Evolutionary conservation across 2,797 vertebrate species (phyloP).

Genomic region (Cyprinella venusta): DNA sequence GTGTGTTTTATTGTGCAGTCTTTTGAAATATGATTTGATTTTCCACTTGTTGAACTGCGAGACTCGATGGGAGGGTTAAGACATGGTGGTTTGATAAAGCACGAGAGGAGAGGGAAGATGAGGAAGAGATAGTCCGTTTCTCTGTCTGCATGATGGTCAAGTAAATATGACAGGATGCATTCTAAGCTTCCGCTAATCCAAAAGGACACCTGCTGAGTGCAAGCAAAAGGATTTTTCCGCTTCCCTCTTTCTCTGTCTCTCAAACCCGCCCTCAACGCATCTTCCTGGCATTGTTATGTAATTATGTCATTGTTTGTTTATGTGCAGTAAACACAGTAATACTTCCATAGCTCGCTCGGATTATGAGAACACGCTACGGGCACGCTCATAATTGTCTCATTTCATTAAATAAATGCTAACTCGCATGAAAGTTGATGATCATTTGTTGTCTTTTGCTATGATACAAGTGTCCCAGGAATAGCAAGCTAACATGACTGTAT

Average conservation of each 20-base stretch:
- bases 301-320: slow-evolving; percentile 52
- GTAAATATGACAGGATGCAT: slow-evolving; percentile 45
- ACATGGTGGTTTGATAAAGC: slow-evolving; percentile 29
- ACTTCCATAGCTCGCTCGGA: neutral
- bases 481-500: neutral
- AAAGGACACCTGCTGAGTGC: slow-evolving; percentile 49
- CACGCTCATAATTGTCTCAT: slow-evolving; percentile 10
- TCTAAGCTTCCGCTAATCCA: slow-evolving; percentile 33
- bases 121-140: slow-evolving; percentile 58
- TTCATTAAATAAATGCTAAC: slow-evolving; percentile 29
- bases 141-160: slow-evolving; percentile 36
- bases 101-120: slow-evolving; percentile 63
- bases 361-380: slow-evolving; percentile 1
- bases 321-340: slow-evolving; percentile 32
- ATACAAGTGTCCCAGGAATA: neutral
- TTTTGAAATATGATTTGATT: slow-evolving; percentile 49
- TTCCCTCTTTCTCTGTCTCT: slow-evolving; percentile 28
- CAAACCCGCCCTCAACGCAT: slow-evolving; percentile 23
- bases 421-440: slow-evolving; percentile 2
- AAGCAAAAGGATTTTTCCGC: slow-evolving; percentile 47
- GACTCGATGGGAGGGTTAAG: slow-evolving; percentile 10
- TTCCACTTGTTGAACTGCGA: slow-evolving; percentile 54
- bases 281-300: slow-evolving; percentile 38
- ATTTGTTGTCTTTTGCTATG: slow-evolving; percentile 2
- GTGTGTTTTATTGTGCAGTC: slow-evolving; percentile 43